Base-by-base conservation (phyloP, 53 echinoderm and acorn worm genomes). In the Arbacia lixula region DNA sequence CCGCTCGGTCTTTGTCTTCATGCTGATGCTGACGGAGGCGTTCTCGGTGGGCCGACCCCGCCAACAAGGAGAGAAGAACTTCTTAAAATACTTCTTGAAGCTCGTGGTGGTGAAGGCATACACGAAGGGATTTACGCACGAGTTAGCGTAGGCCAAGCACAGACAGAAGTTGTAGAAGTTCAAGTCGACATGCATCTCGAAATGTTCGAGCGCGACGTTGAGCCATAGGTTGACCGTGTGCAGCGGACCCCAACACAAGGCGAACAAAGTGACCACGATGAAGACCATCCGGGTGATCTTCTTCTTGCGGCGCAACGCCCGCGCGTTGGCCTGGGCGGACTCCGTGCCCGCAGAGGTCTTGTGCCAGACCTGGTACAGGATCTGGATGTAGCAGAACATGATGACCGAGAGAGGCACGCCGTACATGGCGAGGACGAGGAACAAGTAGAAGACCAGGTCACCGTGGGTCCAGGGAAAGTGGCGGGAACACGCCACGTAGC, bases 211-310 rank as follows among this genome's bases (percentile, higher is more conserved):
- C 40, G 30, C 61, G 16, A 58, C 43, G n/a, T 60, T 4, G 1
- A 58, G 39, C 40, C 60, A 56, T 25, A 79, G 60, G 79, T 86
- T 81, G 31, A 92, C 41, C 24, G 92, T 60, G 16, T 98, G 98
- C 25, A 66, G 26, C 1, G 98, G 98, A 14, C 79, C 92, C 98
- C 98, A 98, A 46, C 98, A 98, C n/a, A 94, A 81, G 20, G 98
- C 94, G 41, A 98, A 98, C 14, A 98, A 72, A 4, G 92, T 57
- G 35, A 98, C 98, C 27, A 98, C 98, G 12, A 94, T 90, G 46
- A 94, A 94, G 27, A 98, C 98, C 98, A 98, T 98, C 37, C 92
- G 84, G 14, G 98, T 98, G 68, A 98, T 98, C 82, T 92, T 94
- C 63, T 95, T 83, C 83, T 98, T 98, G 31, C 98, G 79, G 25